A percentile compares a stretch with the other conserved stretches of the same genome.
Conservation (phyloP, 1,140 invertebrate genomes). For the Anoplophora glabripennis region DNA sequence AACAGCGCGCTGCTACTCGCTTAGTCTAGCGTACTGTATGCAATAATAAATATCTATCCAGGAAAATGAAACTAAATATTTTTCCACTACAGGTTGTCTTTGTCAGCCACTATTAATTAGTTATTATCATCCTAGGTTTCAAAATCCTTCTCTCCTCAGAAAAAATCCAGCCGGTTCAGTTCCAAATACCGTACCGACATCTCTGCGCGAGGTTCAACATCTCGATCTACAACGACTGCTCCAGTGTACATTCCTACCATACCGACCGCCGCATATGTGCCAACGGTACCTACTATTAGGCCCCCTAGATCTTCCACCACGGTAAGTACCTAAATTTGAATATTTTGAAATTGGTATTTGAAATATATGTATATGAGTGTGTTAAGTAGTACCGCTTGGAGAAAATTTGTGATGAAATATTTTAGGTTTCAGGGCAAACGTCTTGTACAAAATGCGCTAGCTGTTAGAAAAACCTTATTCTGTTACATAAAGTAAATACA, state of each 20-base stretch:
- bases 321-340: slow-evolving; percentile 27
- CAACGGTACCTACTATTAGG: slow-evolving; percentile 38
- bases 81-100: neutral
- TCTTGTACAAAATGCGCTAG: too few relatives aligned
- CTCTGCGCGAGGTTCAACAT: slow-evolving; percentile 26
- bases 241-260: slow-evolving; percentile 44
- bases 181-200: slow-evolving; percentile 42
- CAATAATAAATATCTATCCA: too few relatives aligned
- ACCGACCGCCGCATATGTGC: slow-evolving; percentile 38
- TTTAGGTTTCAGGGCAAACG: too few relatives aligned
- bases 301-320: slow-evolving; percentile 15
- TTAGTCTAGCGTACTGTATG: too few relatives aligned
- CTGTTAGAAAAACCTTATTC: too few relatives aligned
- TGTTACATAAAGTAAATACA: too few relatives aligned
- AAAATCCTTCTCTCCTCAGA: slow-evolving; percentile 8
- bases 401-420: too few relatives aligned
- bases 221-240: slow-evolving; percentile 31
- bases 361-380: neutral
- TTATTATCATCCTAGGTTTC: slow-evolving; percentile 18
- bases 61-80: neutral
- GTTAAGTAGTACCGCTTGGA: too few relatives aligned
- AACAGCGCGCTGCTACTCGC: too few relatives aligned
- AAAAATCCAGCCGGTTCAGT: slow-evolving; percentile 35
- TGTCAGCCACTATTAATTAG: neutral
- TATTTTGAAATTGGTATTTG: neutral